These are phyloP conservation scores for Halcyon badia DNA, from an alignment of 2,797 vertebrate genomes.

Conservation along the genomic window DNA sequence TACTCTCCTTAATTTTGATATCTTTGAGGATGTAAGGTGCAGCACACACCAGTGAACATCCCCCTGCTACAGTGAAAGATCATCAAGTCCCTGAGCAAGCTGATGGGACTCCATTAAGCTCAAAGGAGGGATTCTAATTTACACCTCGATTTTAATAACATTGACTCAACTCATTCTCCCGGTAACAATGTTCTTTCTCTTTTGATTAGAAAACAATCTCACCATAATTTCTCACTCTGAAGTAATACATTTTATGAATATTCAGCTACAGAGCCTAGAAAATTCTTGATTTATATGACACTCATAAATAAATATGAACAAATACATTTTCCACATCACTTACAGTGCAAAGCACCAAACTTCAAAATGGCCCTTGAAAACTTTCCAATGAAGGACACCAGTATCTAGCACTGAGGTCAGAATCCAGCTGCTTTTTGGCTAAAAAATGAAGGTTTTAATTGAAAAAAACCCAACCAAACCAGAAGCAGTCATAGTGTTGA, in stretches of 20 bases:
- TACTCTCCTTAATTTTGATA: neutral
- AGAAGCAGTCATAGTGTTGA: neutral
- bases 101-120: neutral
- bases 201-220: neutral
- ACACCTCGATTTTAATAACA: neutral
- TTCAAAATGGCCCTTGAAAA: neutral
- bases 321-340: neutral
- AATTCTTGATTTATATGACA: neutral
- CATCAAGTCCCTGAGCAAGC: neutral
- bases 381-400: neutral
- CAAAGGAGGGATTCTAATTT: neutral
- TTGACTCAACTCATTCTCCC: neutral
- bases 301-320: neutral
- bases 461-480: neutral
- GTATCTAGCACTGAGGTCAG: neutral
- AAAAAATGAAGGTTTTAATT: neutral
- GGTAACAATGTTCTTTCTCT: slow-evolving; percentile 41
- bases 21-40: neutral
- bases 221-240: neutral
- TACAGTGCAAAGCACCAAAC: neutral
- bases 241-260: neutral
- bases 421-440: neutral
- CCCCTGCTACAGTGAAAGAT: neutral
- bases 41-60: neutral
- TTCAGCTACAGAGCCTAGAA: neutral